Evolutionary conservation across 2,113 vertebrate genomes (phyloP).

Genomic region (Todiramphus saurophagus): DNA sequence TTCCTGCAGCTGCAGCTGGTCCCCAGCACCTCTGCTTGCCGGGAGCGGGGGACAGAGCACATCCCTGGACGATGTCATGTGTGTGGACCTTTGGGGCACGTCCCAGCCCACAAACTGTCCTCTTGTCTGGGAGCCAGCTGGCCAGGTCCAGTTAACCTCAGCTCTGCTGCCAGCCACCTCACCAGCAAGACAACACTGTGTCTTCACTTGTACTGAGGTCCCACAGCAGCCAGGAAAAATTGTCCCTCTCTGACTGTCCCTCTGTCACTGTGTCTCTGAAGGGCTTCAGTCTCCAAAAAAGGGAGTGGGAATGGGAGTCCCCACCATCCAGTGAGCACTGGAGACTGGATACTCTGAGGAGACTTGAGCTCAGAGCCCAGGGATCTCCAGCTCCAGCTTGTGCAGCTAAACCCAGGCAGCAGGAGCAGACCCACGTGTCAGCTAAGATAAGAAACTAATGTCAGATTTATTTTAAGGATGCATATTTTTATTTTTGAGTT

Average conservation of each 20-base stretch:
- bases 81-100: accelerated
- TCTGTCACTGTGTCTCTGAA: neutral
- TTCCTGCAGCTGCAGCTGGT: neutral
- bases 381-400: neutral
- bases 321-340: accelerated
- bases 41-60: accelerated
- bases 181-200: accelerated
- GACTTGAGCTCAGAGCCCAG: accelerated
- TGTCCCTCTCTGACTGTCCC: neutral
- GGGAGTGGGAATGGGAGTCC: neutral
- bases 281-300: neutral
- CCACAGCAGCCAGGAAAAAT: neutral
- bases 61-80: accelerated
- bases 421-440: neutral
- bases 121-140: neutral
- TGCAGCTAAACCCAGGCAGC: neutral
- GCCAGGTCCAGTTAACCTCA: neutral
- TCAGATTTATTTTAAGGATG: conserved; percentile 17
- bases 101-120: neutral
- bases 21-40: accelerated
- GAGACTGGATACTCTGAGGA: neutral
- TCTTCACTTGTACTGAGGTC: neutral
- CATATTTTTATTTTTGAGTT: conserved; percentile 6
- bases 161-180: neutral
- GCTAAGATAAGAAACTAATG: neutral